Evolutionary conservation across 2,797 vertebrate species (phyloP).

Genomic region (Amazona ochrocephala): DNA sequence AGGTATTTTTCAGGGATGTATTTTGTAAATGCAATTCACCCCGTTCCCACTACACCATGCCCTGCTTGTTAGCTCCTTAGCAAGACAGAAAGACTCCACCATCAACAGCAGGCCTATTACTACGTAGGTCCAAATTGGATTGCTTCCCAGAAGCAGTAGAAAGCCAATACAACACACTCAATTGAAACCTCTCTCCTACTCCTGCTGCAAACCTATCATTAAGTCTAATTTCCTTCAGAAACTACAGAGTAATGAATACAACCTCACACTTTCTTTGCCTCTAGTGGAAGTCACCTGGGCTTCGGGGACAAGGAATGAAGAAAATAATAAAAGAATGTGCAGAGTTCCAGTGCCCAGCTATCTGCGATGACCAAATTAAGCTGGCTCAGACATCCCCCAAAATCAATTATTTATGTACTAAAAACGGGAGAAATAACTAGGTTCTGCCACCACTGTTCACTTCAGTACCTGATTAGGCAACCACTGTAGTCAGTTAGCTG

Average conservation of each 20-base stretch:
- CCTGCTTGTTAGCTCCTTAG: neutral
- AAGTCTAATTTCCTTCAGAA: conserved; percentile 34
- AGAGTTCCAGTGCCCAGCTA: neutral
- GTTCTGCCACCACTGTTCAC: neutral
- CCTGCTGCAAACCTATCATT: conserved; percentile 25
- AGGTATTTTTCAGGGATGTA: neutral
- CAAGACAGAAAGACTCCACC: neutral
- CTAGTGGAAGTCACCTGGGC: neutral
- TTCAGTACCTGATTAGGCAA: neutral
- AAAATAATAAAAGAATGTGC: neutral
- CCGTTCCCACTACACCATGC: neutral
- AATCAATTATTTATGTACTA: neutral
- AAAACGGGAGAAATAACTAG: neutral
- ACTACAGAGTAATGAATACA: conserved; percentile 1
- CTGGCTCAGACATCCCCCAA: neutral
- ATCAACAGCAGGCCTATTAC: neutral
- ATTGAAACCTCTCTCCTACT: neutral
- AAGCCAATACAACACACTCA: conserved; percentile 17
- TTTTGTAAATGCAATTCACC: neutral
- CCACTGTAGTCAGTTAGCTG: neutral
- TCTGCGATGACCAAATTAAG: neutral
- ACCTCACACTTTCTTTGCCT: neutral
- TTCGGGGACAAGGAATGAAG: neutral
- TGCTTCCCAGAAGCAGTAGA: neutral
- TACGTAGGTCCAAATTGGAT: neutral